These are phyloP conservation scores for Actinopyga echinites DNA, from an alignment of 53 echinoderm and acorn worm species.

Conservation along the genomic window DNA sequence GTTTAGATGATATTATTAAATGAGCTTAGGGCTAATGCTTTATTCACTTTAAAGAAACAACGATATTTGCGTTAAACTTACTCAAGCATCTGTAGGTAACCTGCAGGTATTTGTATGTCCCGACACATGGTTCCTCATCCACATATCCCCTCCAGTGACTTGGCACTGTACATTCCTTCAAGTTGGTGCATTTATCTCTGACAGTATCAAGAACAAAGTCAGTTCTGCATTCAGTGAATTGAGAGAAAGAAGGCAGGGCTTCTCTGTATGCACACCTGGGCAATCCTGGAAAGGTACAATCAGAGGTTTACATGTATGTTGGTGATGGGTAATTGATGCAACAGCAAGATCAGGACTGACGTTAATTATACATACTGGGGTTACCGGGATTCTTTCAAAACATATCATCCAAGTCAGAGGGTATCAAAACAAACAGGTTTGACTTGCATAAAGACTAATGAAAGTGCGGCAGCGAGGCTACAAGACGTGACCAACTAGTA, in stretches of 20 bases:
- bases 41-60: neutral
- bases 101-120: conserved; percentile 81
- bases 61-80: conserved; percentile 38
- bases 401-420: too few relatives aligned
- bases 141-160: conserved; percentile 73
- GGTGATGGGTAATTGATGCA: too few relatives aligned
- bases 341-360: too few relatives aligned
- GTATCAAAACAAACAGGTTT: too few relatives aligned
- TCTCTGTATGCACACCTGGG: conserved; percentile 65
- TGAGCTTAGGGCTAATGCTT: too few relatives aligned
- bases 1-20: too few relatives aligned
- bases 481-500: too few relatives aligned
- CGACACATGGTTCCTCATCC: conserved; percentile 65
- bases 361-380: too few relatives aligned
- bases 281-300: conserved; percentile 18
- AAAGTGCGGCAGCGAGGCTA: too few relatives aligned
- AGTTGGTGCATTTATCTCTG: conserved; percentile 63
- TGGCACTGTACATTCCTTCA: conserved; percentile 69
- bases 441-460: too few relatives aligned
- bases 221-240: conserved; percentile 57
- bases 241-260: conserved; percentile 47
- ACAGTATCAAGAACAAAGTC: conserved; percentile 53
- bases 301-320: too few relatives aligned
- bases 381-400: too few relatives aligned
- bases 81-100: conserved; percentile 88